phyloP scores from a whole-genome alignment of 2,113 vertebrate genomes.

The Antennarius striatus region DNA sequence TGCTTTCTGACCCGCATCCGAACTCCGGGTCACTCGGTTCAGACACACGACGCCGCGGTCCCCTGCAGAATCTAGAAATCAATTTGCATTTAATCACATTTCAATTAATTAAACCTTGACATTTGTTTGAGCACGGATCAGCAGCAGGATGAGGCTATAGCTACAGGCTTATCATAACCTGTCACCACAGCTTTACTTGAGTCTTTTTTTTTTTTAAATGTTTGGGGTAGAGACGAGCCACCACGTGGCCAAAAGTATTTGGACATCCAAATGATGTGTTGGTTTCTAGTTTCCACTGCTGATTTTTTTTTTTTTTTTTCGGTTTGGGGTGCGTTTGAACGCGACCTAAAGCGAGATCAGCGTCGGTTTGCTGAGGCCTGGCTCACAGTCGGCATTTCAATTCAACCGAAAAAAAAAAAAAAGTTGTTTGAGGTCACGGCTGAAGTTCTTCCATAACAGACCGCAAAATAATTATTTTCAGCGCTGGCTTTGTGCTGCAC shows the following conservation, averaged over 20 bases:
- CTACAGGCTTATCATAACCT: slow-evolving; percentile 16
- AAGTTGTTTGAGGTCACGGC: too few relatives aligned
- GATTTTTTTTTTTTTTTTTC: too few relatives aligned
- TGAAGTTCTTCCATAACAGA: too few relatives aligned
- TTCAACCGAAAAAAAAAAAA: too few relatives aligned
- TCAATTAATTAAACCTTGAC: slow-evolving; percentile 58
- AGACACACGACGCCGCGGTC: neutral
- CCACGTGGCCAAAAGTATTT: neutral
- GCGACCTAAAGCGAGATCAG: too few relatives aligned
- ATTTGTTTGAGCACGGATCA: slow-evolving; percentile 44
- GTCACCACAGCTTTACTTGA: slow-evolving; percentile 4
- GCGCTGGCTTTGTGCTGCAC: too few relatives aligned
- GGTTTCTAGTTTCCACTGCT: too few relatives aligned
- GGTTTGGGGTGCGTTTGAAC: too few relatives aligned
- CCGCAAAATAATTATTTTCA: too few relatives aligned
- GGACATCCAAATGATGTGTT: neutral
- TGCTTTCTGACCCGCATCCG: slow-evolving; percentile 45
- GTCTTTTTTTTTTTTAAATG: slow-evolving; percentile 6
- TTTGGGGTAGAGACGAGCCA: neutral
- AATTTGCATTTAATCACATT: slow-evolving; percentile 34
- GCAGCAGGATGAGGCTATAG: slow-evolving; percentile 23
- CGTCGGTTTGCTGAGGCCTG: too few relatives aligned
- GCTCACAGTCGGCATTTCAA: too few relatives aligned
- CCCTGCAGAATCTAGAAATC: slow-evolving; percentile 43
- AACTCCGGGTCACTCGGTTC: slow-evolving; percentile 35